Base-by-base conservation (phyloP, 2,797 vertebrate species). In the Antrozous pallidus region DNA sequence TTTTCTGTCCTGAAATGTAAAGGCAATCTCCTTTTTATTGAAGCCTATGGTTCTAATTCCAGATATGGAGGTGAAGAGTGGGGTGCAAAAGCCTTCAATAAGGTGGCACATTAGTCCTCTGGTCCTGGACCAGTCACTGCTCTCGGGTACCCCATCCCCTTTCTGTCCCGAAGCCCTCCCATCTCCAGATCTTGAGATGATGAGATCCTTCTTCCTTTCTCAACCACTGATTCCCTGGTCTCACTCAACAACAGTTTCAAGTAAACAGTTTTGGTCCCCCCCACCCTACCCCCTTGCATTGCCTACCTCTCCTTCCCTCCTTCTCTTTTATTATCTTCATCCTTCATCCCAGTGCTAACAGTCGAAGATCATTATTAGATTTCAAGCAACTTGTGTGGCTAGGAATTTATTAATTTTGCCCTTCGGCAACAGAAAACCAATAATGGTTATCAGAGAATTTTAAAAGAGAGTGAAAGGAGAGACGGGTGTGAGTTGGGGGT, bases 401-500 rank as follows among this genome's bases (percentile, higher is more conserved):
- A 88, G 92, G 95, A 94, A 96, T 97, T 97, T 97, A 97, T 97
- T 96, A 92, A 94, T 92, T 97, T 97, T 97, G 92, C 96, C 96
- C 95, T 95, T 80, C 81, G 89, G 95, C 92, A 96, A 96, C 91
- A 97, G 61, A 42, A 95, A 97, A 90, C 75, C 96, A 96, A 88
- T 71, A 86, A 91, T 38, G 12, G 0, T 94, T 91, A 96, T 2
- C 9, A 96, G 74, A 96, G 75, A 85, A 94, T 56, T 94, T 94
- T 97, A 94, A 92, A 0, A 91, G 69, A 96, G 10, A 13, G 78
- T 71, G 58, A 82, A 94, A 9, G 49, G 31, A 82, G 42, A 83
- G 28, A 22, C 13, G 16, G 20, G 3, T 65, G 90, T 77, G 49
- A n/a, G 24, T 33, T 88, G 31, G 36, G 36, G 61, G 40, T 61